Base-by-base conservation (phyloP, 2,888 invertebrate genomes). In the Drosophila crucigera region DNA sequence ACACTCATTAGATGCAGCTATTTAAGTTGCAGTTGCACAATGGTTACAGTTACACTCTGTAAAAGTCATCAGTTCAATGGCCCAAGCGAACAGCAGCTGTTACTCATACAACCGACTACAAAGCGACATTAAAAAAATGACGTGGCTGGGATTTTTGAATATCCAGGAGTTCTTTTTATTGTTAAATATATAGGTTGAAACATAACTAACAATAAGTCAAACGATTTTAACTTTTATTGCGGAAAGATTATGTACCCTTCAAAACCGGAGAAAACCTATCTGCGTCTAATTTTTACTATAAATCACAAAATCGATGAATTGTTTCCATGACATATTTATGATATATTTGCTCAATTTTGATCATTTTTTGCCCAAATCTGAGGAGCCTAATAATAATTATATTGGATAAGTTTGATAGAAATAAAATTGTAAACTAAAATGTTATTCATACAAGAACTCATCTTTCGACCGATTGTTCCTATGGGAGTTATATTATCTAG, bases 1-100 rank as follows among this genome's bases (percentile, higher is more conserved):
- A 52, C 52, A 47, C 31, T 55, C 52, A 75, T 62, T 78, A 82
- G 65, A 68, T 52, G 59, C 56, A 47, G 62, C 14, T 14, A 11
- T 11, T 35, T 37, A 19, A 33, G 35, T n/a, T 68, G 50, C 61
- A 71, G 31, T 71, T 55, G 25, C 49, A 60, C 22, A 30, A 49
- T 50, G 31, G 39, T 52, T 68, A 25, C 37, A 61, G 43, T 56
- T 62, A 43, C 9, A 43, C 7, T 30, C 37, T 49, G 7, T 39
- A n/a, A 59, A 11, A 63, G 14, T 22, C 35, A 49, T 16, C n/a
- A 14, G 33, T 28, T 66, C 50, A 73, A 39, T 25, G 47, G 22
- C 31, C 72, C 30, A 14, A 28, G 2, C 6, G 10, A 33, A 41
- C 30, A 63, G 58, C 39, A 53, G 22, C 43, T 54, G 25, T 54